These are phyloP conservation scores for Tursiops truncatus DNA, from an alignment of 2,113 vertebrate genomes.

Conservation along the genomic window DNA sequence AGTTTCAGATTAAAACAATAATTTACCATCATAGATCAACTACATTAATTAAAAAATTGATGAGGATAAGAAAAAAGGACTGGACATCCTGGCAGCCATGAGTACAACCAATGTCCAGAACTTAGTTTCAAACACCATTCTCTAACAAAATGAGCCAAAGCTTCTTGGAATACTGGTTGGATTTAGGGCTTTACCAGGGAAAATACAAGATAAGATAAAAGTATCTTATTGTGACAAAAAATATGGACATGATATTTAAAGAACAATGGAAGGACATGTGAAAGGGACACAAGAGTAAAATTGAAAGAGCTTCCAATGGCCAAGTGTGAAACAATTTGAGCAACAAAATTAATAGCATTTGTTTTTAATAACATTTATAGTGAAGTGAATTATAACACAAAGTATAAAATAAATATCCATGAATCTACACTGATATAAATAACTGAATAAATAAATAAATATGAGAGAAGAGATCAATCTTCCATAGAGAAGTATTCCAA, in stretches of 20 bases:
- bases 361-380: background rate
- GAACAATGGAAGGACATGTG: background rate
- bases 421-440: background rate
- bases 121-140: background rate
- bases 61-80: background rate
- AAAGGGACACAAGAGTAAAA: background rate
- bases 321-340: background rate
- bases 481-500: background rate
- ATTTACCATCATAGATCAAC: background rate
- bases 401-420: background rate
- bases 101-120: background rate
- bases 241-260: background rate
- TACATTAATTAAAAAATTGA: background rate
- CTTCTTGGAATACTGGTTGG: background rate
- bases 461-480: background rate
- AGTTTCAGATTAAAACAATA: background rate
- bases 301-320: background rate
- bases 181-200: background rate
- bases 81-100: background rate
- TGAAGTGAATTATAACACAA: background rate
- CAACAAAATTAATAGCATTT: background rate
- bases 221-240: background rate
- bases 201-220: background rate
- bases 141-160: background rate
- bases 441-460: background rate